Evolutionary conservation across 2,888 invertebrate species (phyloP).

Genomic region (Bimastos eiseni): DNA sequence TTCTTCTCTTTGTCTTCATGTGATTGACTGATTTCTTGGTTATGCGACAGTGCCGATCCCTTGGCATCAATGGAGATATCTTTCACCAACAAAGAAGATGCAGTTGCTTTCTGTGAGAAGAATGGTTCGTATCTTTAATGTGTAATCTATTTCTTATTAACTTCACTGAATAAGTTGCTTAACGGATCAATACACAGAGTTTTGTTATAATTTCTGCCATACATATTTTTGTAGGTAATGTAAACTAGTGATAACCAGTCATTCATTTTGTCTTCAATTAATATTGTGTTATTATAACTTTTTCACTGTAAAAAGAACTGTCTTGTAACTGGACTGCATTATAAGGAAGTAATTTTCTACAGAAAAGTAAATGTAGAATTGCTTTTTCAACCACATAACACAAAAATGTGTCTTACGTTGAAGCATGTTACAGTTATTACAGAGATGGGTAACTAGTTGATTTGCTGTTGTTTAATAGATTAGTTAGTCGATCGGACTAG

Average conservation of each 20-base stretch:
- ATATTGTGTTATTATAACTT: not conserved
- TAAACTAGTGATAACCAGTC: not conserved
- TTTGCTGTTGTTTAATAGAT: too few species aligned
- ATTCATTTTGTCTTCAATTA: not conserved
- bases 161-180: not conserved
- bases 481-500: not conserved
- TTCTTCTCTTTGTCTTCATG: not conserved
- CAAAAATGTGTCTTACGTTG: too few species aligned
- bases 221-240: not conserved
- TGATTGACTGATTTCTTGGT: not conserved
- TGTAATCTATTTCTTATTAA: not conserved
- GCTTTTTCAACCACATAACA: too few species aligned
- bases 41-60: slow-evolving; percentile 80
- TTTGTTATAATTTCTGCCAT: not conserved
- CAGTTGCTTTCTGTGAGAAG: slow-evolving; percentile 87
- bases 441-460: too few species aligned
- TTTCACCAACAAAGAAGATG: slow-evolving; percentile 74
- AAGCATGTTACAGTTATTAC: too few species aligned
- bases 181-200: not conserved
- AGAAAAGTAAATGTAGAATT: too few species aligned
- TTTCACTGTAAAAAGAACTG: not conserved
- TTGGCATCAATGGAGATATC: slow-evolving; percentile 80
- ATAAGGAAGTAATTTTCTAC: too few species aligned
- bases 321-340: too few species aligned
- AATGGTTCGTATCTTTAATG: slow-evolving; percentile 68